Conservation (phyloP, 2,888 invertebrate genomes). For the Polyommatus iphigenia region DNA sequence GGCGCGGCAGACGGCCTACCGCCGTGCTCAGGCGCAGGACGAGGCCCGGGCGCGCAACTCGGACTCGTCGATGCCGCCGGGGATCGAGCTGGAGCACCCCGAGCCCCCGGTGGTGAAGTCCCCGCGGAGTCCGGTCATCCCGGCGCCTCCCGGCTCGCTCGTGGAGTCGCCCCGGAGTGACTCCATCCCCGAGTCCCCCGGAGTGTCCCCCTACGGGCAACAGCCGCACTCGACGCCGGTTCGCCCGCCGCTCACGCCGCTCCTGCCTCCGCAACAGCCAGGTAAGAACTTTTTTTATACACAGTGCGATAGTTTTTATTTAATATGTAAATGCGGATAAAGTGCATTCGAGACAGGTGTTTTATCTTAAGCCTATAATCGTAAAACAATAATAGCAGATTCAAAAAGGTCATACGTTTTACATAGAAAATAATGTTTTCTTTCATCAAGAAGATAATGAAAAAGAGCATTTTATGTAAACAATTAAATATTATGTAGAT, state of each 20-base stretch:
- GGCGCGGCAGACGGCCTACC: conserved; percentile 91
- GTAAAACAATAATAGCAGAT: background rate
- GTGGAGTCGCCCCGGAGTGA: conserved; percentile 66
- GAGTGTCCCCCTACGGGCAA: conserved; percentile 67
- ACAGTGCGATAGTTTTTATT: background rate
- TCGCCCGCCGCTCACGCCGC: conserved; percentile 74
- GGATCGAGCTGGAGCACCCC: conserved; percentile 70
- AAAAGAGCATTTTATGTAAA: too few species aligned
- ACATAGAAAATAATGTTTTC: background rate
- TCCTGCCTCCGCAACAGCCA: conserved; percentile 70
- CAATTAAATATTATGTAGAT: too few species aligned
- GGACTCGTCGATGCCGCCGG: conserved; percentile 57
- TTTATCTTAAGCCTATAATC: conserved; percentile 23
- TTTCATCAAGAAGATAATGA: too few species aligned
- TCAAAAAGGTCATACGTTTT: background rate
- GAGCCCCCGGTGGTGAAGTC: conserved; percentile 73
- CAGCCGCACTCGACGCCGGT: conserved; percentile 81
- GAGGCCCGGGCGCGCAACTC: conserved; percentile 81
- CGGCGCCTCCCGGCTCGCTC: conserved; percentile 58
- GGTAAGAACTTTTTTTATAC: conserved; percentile 38
- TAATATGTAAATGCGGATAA: background rate
- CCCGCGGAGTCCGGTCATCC: conserved; percentile 59
- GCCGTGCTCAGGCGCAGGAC: conserved; percentile 92
- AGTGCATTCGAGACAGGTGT: background rate
- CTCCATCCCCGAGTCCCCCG: conserved; percentile 70